These are phyloP conservation scores for Caenorhabditis sp. DNA, from an alignment of 2,888 invertebrate species.

Conservation along the genomic window DNA sequence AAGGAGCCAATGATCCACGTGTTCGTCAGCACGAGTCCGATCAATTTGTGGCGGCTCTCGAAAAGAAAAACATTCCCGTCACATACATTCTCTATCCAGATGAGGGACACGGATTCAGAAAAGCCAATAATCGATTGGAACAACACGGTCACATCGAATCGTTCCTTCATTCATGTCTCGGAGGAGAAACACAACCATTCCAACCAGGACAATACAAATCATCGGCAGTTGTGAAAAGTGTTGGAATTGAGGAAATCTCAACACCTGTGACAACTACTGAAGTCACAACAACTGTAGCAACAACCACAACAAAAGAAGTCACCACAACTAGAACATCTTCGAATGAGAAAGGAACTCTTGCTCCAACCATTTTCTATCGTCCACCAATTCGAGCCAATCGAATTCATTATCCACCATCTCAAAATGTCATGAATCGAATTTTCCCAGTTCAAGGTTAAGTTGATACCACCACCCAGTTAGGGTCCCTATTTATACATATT, in stretches of 20 bases:
- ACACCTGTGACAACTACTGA: slow-evolving; percentile 1
- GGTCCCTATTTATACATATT: background rate
- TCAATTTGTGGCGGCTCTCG: slow-evolving; percentile 66
- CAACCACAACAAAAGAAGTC: slow-evolving; percentile 10
- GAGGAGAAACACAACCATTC: slow-evolving; percentile 65
- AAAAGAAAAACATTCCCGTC: slow-evolving; percentile 67
- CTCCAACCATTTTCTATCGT: slow-evolving; percentile 51
- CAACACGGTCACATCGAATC: slow-evolving; percentile 68
- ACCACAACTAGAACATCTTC: slow-evolving; percentile 12
- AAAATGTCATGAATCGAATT: slow-evolving; percentile 35
- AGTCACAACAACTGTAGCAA: slow-evolving; percentile 4
- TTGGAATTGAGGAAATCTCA: slow-evolving; percentile 32
- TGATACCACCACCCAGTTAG: background rate
- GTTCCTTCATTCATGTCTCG: slow-evolving; percentile 64
- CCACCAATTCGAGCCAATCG: slow-evolving; percentile 34
- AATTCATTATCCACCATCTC: slow-evolving; percentile 23
- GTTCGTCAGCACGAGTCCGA: slow-evolving; percentile 69
- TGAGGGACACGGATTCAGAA: slow-evolving; percentile 68
- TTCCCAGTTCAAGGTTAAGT: slow-evolving; percentile 41
- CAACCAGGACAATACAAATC: slow-evolving; percentile 66
- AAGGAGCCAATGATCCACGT: slow-evolving; percentile 70
- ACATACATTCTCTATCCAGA: slow-evolving; percentile 68
- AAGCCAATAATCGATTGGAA: slow-evolving; percentile 54
- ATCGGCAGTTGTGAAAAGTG: slow-evolving; percentile 57
- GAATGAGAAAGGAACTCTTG: slow-evolving; percentile 23